Percentiles rank a stretch among this genome's conserved stretches.
Evolutionary conservation across 2,888 invertebrate species (phyloP).

Genomic region (Hydrotaea diabolus): DNA sequence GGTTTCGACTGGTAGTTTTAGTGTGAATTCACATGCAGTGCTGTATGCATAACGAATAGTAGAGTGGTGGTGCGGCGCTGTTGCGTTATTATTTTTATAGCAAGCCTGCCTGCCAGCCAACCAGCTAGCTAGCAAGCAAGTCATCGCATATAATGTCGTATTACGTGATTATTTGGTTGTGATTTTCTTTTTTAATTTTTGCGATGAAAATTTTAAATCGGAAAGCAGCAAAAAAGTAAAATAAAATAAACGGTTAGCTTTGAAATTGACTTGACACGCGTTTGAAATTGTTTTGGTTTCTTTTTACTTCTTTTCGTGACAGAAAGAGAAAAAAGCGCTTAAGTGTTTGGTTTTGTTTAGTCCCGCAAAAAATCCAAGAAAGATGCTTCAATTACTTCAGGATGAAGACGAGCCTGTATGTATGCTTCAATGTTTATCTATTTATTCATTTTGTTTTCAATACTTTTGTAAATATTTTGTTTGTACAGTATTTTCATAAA

Average conservation of each 20-base stretch:
- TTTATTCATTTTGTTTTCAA: neutral
- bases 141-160: constrained; percentile 57
- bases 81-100: constrained; percentile 37
- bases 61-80: constrained; percentile 4
- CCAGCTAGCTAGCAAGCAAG: constrained; percentile 31
- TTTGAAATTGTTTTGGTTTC: neutral
- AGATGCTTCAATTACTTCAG: constrained; percentile 68
- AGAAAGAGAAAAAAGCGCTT: neutral
- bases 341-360: neutral
- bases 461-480: neutral
- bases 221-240: no score
- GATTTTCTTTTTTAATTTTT: constrained; percentile 24
- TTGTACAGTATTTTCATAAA: neutral
- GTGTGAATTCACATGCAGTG: constrained; percentile 54
- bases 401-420: constrained; percentile 70
- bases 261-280: neutral
- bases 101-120: constrained; percentile 22
- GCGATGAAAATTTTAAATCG: constrained; percentile 31
- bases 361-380: constrained; percentile 13
- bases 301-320: neutral
- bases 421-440: constrained; percentile 55
- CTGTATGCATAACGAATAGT: constrained; percentile 22
- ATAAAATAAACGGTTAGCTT: neutral
- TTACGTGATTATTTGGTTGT: constrained; percentile 63
- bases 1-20: constrained; percentile 55